Percentiles rank a stretch among this genome's conserved stretches.
Conservation (phyloP, 2,113 vertebrate genomes). For the Brachyhypopomus gauderio region DNA sequence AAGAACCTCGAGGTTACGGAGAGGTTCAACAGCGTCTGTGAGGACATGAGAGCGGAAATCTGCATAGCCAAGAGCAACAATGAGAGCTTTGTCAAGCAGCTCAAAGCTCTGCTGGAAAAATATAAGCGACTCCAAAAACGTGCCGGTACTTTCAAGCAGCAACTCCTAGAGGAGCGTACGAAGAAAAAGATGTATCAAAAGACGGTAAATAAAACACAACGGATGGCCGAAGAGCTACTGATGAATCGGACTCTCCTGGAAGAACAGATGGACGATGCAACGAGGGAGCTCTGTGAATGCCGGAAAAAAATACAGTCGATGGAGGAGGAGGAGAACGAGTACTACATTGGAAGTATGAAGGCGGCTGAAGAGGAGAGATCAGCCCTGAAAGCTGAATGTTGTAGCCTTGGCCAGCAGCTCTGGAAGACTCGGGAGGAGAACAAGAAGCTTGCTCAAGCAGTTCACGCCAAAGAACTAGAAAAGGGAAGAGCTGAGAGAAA, state of each 20-base stretch:
- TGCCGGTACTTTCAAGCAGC: constrained; percentile 12
- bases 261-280: constrained; percentile 41
- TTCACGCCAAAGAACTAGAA: constrained; percentile 40
- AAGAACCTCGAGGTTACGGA: constrained; percentile 19
- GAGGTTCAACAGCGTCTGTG: constrained; percentile 29
- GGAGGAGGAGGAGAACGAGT: constrained; percentile 32
- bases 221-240: constrained; percentile 30
- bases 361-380: constrained; percentile 38
- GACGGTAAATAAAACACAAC: constrained; percentile 29
- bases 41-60: constrained; percentile 38
- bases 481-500: constrained; percentile 21
- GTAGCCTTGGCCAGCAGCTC: constrained; percentile 39
- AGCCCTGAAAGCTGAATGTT: constrained; percentile 30
- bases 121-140: constrained; percentile 51
- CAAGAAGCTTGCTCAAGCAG: constrained; percentile 18
- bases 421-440: constrained; percentile 35
- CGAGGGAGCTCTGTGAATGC: neutral
- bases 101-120: constrained; percentile 52
- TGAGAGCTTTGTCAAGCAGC: constrained; percentile 37
- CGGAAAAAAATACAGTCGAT: constrained; percentile 33
- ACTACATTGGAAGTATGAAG: constrained; percentile 8
- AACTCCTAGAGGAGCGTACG: constrained; percentile 25
- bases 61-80: constrained; percentile 36
- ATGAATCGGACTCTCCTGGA: constrained; percentile 39
- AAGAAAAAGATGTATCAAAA: constrained; percentile 44